phyloP scores from a whole-genome alignment of 2,888 invertebrate genomes.

The Cacoxenus indagator region DNA sequence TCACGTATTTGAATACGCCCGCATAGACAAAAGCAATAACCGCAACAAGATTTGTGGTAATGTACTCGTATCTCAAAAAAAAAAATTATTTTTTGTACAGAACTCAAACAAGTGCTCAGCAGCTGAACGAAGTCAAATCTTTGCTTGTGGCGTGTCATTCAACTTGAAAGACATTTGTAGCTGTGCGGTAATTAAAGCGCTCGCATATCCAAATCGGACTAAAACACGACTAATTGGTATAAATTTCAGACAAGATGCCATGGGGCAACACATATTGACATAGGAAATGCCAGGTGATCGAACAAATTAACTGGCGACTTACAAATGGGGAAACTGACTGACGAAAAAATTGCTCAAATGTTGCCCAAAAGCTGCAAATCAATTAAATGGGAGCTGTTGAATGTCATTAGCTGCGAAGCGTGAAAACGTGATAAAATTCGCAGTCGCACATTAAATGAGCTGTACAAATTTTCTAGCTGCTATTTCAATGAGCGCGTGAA shows the following conservation, averaged over 20 bases:
- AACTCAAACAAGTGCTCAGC: not conserved
- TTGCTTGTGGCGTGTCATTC: not conserved
- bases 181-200: not conserved
- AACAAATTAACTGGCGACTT: not conserved
- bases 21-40: no score
- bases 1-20: no score
- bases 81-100: not conserved
- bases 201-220: not conserved
- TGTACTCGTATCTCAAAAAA: no score
- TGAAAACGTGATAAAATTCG: not conserved
- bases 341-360: not conserved
- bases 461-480: not conserved
- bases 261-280: not conserved
- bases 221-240: not conserved
- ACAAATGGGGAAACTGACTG: not conserved
- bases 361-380: not conserved
- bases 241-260: not conserved
- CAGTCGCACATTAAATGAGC: not conserved
- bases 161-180: not conserved
- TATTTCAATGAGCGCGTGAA: not conserved
- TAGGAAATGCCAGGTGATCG: not conserved
- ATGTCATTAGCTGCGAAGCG: not conserved
- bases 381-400: not conserved
- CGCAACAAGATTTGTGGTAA: no score
- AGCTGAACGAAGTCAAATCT: not conserved